Evolutionary conservation across 2,888 invertebrate genomes (phyloP).

Genomic region (Microctonus aethiopoides): DNA sequence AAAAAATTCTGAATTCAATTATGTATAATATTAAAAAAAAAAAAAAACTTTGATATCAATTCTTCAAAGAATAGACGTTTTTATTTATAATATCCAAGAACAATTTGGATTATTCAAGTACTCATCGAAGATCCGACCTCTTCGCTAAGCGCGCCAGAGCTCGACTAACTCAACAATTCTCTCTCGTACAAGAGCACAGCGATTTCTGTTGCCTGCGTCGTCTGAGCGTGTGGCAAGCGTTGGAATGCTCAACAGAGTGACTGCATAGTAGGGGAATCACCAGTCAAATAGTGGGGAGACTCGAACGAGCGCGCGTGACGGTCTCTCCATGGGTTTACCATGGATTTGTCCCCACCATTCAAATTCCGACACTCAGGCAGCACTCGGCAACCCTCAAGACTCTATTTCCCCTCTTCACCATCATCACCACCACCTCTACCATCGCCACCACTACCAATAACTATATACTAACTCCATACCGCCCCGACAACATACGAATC

Average conservation of each 20-base stretch:
- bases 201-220: slow-evolving; percentile 55
- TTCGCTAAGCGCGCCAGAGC: slow-evolving; percentile 59
- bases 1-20: background rate
- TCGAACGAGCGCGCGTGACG: slow-evolving; percentile 58
- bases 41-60: too few species aligned
- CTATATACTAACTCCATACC: slow-evolving; percentile 37
- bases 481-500: slow-evolving; percentile 17
- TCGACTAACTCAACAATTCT: slow-evolving; percentile 56
- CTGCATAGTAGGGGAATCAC: slow-evolving; percentile 39
- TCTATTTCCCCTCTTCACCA: slow-evolving; percentile 16
- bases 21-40: background rate
- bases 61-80: background rate
- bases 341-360: slow-evolving; percentile 49
- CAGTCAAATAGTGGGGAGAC: slow-evolving; percentile 51
- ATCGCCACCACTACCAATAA: slow-evolving; percentile 21
- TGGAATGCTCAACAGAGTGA: slow-evolving; percentile 57
- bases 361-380: slow-evolving; percentile 59
- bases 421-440: background rate
- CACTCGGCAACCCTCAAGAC: slow-evolving; percentile 53
- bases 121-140: slow-evolving; percentile 47
- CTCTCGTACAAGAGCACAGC: slow-evolving; percentile 47
- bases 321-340: slow-evolving; percentile 56
- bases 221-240: slow-evolving; percentile 57
- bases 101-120: background rate
- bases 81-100: background rate